Conservation (phyloP, 2,797 vertebrate species). For the Typhlichthys subterraneus region DNA sequence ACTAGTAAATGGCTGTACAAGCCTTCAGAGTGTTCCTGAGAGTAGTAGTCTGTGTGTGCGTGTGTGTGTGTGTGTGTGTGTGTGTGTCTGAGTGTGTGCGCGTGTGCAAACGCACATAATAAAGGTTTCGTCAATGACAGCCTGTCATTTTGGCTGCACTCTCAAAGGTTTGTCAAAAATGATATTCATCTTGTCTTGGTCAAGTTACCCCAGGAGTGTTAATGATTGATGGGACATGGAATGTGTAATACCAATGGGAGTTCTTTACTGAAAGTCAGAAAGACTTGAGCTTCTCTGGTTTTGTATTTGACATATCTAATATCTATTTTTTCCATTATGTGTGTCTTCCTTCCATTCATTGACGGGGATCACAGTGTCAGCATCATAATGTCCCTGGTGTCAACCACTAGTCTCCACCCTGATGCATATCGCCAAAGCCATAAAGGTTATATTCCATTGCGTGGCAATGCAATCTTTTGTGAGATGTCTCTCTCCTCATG, state of each 20-base stretch:
- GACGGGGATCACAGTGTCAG: neutral
- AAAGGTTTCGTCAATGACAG: neutral
- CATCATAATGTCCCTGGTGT: constrained; percentile 4
- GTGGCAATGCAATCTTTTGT: constrained; percentile 13
- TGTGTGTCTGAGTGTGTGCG: too few relatives aligned
- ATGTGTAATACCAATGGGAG: neutral
- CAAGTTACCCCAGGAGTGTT: neutral
- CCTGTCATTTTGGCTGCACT: neutral
- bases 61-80: too few relatives aligned
- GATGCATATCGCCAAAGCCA: constrained; percentile 18
- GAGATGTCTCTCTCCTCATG: neutral
- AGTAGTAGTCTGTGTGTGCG: too few relatives aligned
- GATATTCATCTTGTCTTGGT: neutral
- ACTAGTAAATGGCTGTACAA: neutral
- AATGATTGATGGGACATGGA: neutral
- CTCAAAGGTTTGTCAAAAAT: neutral
- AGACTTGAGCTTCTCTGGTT: neutral
- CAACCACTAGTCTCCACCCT: neutral
- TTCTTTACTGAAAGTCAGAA: neutral
- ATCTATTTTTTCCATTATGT: too few relatives aligned
- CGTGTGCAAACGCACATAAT: too few relatives aligned
- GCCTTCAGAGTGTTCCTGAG: too few relatives aligned
- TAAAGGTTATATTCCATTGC: constrained; percentile 5
- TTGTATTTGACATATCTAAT: neutral
- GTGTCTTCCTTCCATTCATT: neutral